phyloP scores from a whole-genome alignment of 2,113 vertebrate species.

The Malurus melanocephalus region DNA sequence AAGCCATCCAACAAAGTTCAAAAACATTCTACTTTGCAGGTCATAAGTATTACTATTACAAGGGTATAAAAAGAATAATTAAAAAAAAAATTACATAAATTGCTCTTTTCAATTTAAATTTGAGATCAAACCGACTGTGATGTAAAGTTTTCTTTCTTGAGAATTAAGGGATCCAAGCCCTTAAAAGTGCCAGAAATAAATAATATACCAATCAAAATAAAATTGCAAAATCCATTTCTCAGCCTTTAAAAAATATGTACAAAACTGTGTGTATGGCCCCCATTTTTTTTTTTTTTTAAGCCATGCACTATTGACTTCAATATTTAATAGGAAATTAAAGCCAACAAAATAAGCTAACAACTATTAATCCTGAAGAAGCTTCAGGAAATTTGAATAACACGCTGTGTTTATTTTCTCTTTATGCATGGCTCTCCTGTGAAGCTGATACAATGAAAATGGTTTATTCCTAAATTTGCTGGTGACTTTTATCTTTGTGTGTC shows the following conservation, averaged over 20 bases:
- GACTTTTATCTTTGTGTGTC: background rate
- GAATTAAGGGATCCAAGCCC: background rate
- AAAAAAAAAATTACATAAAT: background rate
- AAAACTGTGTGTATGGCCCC: background rate
- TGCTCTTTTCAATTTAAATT: background rate
- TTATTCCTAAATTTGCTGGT: background rate
- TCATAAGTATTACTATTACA: background rate
- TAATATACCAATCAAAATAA: background rate
- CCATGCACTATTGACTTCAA: background rate
- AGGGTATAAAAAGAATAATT: too few species aligned
- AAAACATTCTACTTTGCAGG: background rate
- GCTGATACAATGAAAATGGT: background rate
- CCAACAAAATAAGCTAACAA: background rate
- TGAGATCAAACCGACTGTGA: accelerated
- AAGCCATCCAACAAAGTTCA: background rate
- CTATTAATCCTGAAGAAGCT: background rate
- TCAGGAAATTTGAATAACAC: background rate
- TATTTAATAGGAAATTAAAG: background rate
- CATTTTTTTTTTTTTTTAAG: background rate
- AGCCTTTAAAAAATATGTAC: background rate
- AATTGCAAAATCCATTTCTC: background rate
- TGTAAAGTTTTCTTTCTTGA: background rate
- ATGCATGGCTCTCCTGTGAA: background rate
- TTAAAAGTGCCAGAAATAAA: background rate
- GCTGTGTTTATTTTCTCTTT: background rate